Evolutionary conservation across 2,888 invertebrate genomes (phyloP), one percentile per base, ranked within the genome.

Genomic region (Apotomis turbidana): DNA sequence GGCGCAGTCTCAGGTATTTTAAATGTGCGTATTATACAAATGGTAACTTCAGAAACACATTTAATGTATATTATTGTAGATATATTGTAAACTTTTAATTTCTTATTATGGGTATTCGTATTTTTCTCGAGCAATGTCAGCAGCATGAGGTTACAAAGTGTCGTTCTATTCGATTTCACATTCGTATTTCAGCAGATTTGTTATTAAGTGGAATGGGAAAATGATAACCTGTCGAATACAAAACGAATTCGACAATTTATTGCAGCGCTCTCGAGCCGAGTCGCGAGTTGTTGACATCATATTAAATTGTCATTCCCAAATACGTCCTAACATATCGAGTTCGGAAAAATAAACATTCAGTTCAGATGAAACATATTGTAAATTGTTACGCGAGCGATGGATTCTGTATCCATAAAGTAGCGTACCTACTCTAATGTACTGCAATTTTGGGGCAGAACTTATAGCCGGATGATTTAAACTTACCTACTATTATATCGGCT

Each of bases 271-370:
- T 70, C 59, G 64, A 64, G 58, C 54, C 63, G 64, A 66, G 70
- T 70, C 66, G 64, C 70, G 64, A 70, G 69, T 60, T 66, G 70
- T 70, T 70, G 70, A 73, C 73, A 73, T 73, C 68, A 68, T 68
- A 72, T 72, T 68, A 72, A 63, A 72, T 68, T 72, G 68, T 68
- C 72, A 68, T 72, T 72, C 46, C 72, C 58, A 68, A 72, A 72
- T 68, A 68, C 68, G 68, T 63, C 62, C 63, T 63, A 58, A 63
- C 68, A 36, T 68, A 54, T 63, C 58, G 57, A 58, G 62, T 52
- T 27, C 62, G 52, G 72, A 15, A 63, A 68, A 72, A 63, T 68
- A 68, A 71, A 71, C 58, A 68, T 68, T 41, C 10, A 10, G 9
- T 10, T 67, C 58, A 13, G 52, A 12, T 54, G 63, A 72, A 68